A percentile compares a stretch with the other conserved stretches of the same genome.
Conservation (phyloP, 53 echinoderm and acorn worm genomes). For the Zoroaster sp. region DNA sequence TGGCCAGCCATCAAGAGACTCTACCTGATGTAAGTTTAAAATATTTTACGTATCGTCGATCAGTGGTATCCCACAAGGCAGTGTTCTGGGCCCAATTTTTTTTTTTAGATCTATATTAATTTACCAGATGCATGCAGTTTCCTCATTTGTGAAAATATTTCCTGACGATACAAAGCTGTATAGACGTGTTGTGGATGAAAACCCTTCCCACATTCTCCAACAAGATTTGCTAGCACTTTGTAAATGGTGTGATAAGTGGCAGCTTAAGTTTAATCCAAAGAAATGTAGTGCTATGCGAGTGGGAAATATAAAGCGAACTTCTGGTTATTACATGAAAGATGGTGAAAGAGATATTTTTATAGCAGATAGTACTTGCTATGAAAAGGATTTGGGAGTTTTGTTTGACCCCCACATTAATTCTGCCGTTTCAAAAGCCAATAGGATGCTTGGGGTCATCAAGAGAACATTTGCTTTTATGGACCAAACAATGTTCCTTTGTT, state of each 20-base stretch:
- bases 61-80: no score
- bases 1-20: not conserved
- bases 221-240: not conserved
- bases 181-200: not conserved
- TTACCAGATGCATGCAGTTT: no score
- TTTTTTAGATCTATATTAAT: no score
- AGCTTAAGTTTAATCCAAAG: not conserved
- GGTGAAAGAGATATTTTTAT: not conserved
- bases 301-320: not conserved
- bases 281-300: not conserved
- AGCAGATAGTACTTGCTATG: not conserved
- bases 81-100: no score
- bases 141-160: no score
- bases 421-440: constrained; percentile 2
- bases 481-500: no score
- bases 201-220: not conserved
- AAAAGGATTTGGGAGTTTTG: no score
- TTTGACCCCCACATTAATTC: not conserved
- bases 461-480: not conserved
- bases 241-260: not conserved
- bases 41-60: not conserved
- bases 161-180: not conserved
- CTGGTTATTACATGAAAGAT: not conserved
- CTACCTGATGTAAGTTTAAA: not conserved
- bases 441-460: not conserved